Evolutionary conservation across 2,797 vertebrate species (phyloP).

Genomic region (Hafferia zeledoni): DNA sequence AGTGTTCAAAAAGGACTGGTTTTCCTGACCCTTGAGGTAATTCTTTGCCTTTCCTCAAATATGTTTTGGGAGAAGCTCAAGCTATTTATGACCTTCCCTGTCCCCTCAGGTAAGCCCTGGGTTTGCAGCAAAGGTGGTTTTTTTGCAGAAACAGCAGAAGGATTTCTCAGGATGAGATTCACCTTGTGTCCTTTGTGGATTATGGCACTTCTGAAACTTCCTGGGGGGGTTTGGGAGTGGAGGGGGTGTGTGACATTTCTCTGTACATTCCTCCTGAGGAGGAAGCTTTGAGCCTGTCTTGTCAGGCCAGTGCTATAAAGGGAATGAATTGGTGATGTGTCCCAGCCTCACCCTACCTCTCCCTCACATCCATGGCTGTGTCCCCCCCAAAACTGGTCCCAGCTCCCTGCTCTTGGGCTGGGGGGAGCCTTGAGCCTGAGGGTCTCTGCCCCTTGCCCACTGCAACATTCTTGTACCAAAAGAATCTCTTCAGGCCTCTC

Average conservation of each 20-base stretch:
- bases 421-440: background rate
- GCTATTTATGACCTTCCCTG: constrained; percentile 43
- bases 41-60: constrained; percentile 52
- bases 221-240: background rate
- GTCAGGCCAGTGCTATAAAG: constrained; percentile 25
- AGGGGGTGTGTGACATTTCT: constrained; percentile 2
- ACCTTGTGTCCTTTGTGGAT: constrained; percentile 47
- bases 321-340: constrained; percentile 10
- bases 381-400: background rate
- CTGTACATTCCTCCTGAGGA: constrained; percentile 53
- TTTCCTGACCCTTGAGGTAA: constrained; percentile 51
- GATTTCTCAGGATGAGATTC: constrained; percentile 54
- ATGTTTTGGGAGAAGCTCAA: constrained; percentile 46
- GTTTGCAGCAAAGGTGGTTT: constrained; percentile 14
- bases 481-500: background rate
- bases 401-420: background rate
- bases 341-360: background rate
- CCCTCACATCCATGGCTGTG: background rate
- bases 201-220: constrained; percentile 47
- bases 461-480: background rate
- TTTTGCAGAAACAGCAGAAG: constrained; percentile 11
- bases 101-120: constrained; percentile 55
- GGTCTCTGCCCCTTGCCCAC: background rate
- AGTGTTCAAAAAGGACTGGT: constrained; percentile 42
- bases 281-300: constrained; percentile 22